Conservation (phyloP, 2,113 vertebrate species). For the Zingel zingel region DNA sequence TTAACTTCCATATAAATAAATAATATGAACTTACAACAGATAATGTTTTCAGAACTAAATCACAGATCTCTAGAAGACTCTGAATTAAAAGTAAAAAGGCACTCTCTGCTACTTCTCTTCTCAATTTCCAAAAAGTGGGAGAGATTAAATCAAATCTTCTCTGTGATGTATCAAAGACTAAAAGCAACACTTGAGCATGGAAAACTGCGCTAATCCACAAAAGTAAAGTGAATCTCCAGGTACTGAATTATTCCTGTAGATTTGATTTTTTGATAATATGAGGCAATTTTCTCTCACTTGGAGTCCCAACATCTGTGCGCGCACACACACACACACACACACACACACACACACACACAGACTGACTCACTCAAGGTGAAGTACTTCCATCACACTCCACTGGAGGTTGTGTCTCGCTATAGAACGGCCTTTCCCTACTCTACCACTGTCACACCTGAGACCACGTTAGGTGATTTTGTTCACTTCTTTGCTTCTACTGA, state of each 20-base stretch:
- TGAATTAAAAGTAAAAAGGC: constrained; percentile 34
- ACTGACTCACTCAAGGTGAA: not conserved
- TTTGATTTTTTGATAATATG: constrained; percentile 35
- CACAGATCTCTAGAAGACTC: constrained; percentile 28
- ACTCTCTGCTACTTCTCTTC: constrained; percentile 24
- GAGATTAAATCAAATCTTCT: constrained; percentile 56
- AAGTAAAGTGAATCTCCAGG: constrained; percentile 37
- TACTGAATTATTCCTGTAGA: constrained; percentile 37
- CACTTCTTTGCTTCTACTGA: constrained; percentile 13
- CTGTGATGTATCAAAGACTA: constrained; percentile 57
- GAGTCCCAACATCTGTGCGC: constrained; percentile 1
- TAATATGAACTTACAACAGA: constrained; percentile 20
- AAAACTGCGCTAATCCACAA: constrained; percentile 56
- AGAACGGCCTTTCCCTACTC: constrained; percentile 34
- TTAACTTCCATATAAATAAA: constrained; percentile 34
- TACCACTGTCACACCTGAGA: constrained; percentile 38
- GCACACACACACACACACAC: constrained; percentile 6
- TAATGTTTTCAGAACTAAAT: constrained; percentile 26
- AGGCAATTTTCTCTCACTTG: constrained; percentile 3
- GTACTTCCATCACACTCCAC: constrained; percentile 34
- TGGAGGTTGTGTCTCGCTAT: constrained; percentile 24
- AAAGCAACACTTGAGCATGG: constrained; percentile 26
- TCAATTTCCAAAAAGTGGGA: constrained; percentile 38
- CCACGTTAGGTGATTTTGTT: not conserved
- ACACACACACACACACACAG: not conserved